Percentiles rank a stretch among this genome's conserved stretches.
These are phyloP conservation scores for Cydia amplana DNA, from an alignment of 1,140 invertebrate species.

Conservation along the genomic window DNA sequence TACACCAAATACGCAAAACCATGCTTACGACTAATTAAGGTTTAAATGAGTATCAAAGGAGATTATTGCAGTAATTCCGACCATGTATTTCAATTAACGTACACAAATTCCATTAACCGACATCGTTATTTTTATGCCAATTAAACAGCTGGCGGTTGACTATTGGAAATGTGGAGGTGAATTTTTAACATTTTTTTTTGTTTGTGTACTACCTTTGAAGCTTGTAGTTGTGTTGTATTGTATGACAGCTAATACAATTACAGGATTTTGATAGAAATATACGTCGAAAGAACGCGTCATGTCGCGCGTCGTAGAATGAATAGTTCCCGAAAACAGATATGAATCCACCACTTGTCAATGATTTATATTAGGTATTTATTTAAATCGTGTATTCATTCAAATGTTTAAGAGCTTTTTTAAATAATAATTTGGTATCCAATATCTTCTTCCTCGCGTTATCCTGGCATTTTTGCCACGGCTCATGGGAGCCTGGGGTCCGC, in stretches of 20 bases:
- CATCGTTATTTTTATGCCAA: conserved; percentile 77
- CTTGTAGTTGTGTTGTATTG: neutral
- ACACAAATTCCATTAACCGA: conserved; percentile 51
- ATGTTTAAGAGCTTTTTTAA: too few species aligned
- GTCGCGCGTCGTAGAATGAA: too few species aligned
- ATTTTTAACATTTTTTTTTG: conserved; percentile 36
- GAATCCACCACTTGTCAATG: too few species aligned
- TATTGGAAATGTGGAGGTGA: conserved; percentile 43
- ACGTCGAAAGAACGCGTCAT: neutral
- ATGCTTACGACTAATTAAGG: conserved; percentile 22
- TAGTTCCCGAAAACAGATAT: too few species aligned
- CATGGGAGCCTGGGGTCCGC: too few species aligned
- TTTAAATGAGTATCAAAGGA: conserved; percentile 29
- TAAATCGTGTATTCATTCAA: too few species aligned
- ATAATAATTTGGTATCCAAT: too few species aligned
- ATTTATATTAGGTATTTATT: too few species aligned
- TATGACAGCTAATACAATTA: neutral
- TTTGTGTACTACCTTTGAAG: neutral
- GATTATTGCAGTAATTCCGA: conserved; percentile 26
- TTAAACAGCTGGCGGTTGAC: conserved; percentile 61
- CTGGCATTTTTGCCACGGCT: too few species aligned
- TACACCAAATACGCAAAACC: conserved; percentile 11
- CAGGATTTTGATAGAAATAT: neutral
- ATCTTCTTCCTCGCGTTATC: too few species aligned
- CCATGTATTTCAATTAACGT: conserved; percentile 26